Conservation (phyloP, 1,140 invertebrate species). For the Drosophila persimilis region DNA sequence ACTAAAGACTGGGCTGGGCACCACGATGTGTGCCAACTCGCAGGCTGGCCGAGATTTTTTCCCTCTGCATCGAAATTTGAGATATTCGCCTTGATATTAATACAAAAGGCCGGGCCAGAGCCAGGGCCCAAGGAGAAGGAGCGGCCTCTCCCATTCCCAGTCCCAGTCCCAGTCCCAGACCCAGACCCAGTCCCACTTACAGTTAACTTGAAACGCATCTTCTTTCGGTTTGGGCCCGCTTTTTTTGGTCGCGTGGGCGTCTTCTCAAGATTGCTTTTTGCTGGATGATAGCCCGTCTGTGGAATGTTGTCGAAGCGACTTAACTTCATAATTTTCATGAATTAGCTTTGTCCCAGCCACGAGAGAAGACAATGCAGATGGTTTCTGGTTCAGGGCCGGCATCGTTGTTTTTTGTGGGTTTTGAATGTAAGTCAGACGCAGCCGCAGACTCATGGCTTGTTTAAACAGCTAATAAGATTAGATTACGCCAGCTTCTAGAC, state of each 20-base stretch:
- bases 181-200: conserved; percentile 44
- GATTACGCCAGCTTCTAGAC: too few species aligned
- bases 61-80: conserved; percentile 73
- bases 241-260: conserved; percentile 64
- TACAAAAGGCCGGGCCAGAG: conserved; percentile 64
- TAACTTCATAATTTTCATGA: conserved; percentile 60
- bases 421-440: conserved; percentile 12
- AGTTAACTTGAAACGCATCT: conserved; percentile 69
- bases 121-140: conserved; percentile 45
- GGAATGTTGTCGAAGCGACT: conserved; percentile 53
- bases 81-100: conserved; percentile 78
- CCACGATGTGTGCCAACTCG: conserved; percentile 64
- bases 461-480: background rate
- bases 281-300: conserved; percentile 19
- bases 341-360: conserved; percentile 47
- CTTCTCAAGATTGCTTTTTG: conserved; percentile 58
- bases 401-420: conserved; percentile 8
- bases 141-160: conserved; percentile 33
- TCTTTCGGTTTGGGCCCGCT: conserved; percentile 6
- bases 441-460: background rate
- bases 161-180: conserved; percentile 28
- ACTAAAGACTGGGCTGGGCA: conserved; percentile 19
- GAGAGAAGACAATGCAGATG: conserved; percentile 22
- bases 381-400: background rate
- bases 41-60: conserved; percentile 55